phyloP scores from a whole-genome alignment of 2,888 invertebrate genomes.

The Homarus gammarus region DNA sequence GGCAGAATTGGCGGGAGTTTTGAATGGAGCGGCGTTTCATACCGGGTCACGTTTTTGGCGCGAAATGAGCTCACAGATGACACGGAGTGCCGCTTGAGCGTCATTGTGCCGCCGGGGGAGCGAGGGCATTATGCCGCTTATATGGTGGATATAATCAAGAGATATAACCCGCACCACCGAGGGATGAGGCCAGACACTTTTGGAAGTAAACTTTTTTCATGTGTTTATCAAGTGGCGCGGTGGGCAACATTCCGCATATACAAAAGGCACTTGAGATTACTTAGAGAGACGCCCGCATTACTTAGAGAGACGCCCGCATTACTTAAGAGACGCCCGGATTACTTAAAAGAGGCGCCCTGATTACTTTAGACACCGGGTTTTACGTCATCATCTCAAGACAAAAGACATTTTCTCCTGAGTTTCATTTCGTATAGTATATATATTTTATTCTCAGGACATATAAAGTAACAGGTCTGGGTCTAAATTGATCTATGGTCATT shows the following conservation, averaged over 20 bases:
- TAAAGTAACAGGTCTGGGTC: too few species aligned
- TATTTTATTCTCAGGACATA: too few species aligned
- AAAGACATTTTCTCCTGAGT: too few species aligned
- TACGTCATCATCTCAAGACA: too few species aligned
- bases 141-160: constrained; percentile 8
- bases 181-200: constrained; percentile 6
- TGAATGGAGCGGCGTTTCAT: constrained; percentile 33
- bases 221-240: constrained; percentile 5
- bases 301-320: too few species aligned
- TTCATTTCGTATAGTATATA: too few species aligned
- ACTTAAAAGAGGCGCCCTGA: too few species aligned
- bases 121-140: not conserved
- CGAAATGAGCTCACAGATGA: constrained; percentile 29
- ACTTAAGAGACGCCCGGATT: too few species aligned
- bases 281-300: too few species aligned
- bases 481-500: too few species aligned
- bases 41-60: constrained; percentile 38
- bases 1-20: constrained; percentile 25
- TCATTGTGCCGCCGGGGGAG: constrained; percentile 19
- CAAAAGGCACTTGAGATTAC: too few species aligned
- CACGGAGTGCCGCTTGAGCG: not conserved
- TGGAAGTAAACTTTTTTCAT: constrained; percentile 21
- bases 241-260: constrained; percentile 4
- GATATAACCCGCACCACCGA: not conserved
- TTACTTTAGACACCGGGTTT: too few species aligned